These are phyloP conservation scores for Thera britannica DNA, from an alignment of 2,888 invertebrate species.

Conservation along the genomic window DNA sequence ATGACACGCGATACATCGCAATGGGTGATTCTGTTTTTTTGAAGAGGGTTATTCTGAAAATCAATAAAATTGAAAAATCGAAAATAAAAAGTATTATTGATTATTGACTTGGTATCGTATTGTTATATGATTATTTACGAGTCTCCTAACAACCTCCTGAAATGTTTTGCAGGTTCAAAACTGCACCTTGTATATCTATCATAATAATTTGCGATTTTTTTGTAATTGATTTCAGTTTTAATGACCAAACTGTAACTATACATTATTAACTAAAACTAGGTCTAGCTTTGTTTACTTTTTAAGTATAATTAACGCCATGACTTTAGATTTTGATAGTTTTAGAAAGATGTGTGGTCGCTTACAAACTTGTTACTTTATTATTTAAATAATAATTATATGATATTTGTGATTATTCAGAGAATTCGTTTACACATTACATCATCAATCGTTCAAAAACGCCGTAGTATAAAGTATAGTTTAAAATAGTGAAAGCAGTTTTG, in stretches of 20 bases:
- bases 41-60: too few relatives aligned
- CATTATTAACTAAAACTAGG: slow-evolving; percentile 14
- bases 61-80: too few relatives aligned
- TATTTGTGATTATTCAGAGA: not conserved
- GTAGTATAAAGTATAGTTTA: not conserved
- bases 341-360: slow-evolving; percentile 31
- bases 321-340: slow-evolving; percentile 25
- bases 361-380: slow-evolving; percentile 14
- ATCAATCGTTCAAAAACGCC: too few relatives aligned
- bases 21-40: too few relatives aligned
- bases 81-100: too few relatives aligned
- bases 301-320: slow-evolving; percentile 14
- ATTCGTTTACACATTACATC: too few relatives aligned
- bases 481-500: slow-evolving; percentile 28
- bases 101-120: too few relatives aligned
- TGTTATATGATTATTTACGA: too few relatives aligned
- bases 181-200: too few relatives aligned
- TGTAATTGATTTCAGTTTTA: not conserved
- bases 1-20: too few relatives aligned
- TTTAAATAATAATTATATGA: not conserved
- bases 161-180: too few relatives aligned
- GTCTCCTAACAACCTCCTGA: too few relatives aligned
- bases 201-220: not conserved
- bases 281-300: slow-evolving; percentile 33
- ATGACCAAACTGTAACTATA: slow-evolving; percentile 18